Evolutionary conservation across 2,113 vertebrate species (phyloP), one percentile per base, ranked within the genome.

Genomic region (Taxidea taxus): DNA sequence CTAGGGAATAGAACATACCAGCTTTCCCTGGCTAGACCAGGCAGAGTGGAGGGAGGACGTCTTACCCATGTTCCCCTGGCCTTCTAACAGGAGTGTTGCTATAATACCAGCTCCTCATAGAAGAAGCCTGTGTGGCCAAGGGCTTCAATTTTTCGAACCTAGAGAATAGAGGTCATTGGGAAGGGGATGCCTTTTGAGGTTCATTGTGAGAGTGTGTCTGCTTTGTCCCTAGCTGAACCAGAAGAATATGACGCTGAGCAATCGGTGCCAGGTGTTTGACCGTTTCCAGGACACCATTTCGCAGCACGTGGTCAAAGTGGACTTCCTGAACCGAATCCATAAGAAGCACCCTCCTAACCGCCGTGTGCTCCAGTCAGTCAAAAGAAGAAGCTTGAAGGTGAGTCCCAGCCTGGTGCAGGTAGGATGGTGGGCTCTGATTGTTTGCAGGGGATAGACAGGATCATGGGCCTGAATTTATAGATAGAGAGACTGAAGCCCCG

Each of bases 181-280:
- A 49, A 23, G 47, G 34, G 31, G 20, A 20, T 34, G 39, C 27
- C 12, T 91, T 96, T 75, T 81, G 92, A 97, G 93, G 91, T 94
- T 97, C 95, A 97, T 77, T 84, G 49, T 97, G 85, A 93, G 86
- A 78, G 83, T 97, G 27, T 97, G 15, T 98, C 97, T 97, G 95
- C 95, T 98, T 97, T 98, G 72, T 87, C 87, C 98, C 86, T 98
- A 99, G 99, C 99, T 99, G 97, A 99, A 99, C 98, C 99, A 99
- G 99, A 99, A 99, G 99, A 99, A 98, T 98, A 99, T 99, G 98
- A 99, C 99, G 42, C 98, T 99, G 96, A 99, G 99, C 98, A 99
- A 99, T 97, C 99, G 99, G 98, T 99, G 99, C 98, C 99, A 99
- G 99, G 99, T 99, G 81, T 99, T 99, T 91, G 99, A 99, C 98